Conservation (phyloP, 2,113 vertebrate genomes). For the Rana temporaria region DNA sequence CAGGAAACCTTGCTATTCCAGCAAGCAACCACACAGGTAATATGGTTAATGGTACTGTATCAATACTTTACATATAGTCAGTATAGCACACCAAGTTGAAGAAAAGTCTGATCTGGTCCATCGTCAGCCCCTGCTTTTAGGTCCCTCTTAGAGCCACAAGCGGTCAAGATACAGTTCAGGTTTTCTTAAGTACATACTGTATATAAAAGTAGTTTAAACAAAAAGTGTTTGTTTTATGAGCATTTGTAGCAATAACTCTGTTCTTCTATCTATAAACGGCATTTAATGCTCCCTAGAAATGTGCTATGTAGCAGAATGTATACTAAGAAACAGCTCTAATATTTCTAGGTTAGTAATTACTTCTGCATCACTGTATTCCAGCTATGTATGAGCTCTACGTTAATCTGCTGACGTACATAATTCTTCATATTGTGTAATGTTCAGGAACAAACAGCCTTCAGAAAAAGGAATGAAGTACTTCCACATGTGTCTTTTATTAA, state of each 20-base stretch:
- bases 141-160: no score
- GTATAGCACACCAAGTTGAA: no score
- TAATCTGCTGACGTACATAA: constrained; percentile 8
- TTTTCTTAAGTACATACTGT: no score
- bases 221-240: no score
- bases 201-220: no score
- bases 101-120: no score
- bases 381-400: not conserved
- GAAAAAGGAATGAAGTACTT: not conserved
- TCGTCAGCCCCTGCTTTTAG: no score
- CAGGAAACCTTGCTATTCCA: no score
- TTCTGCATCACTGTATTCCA: not conserved
- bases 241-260: not conserved
- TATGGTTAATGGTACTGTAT: no score
- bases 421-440: not conserved
- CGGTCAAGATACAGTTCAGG: no score
- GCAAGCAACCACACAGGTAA: no score
- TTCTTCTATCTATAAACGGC: not conserved
- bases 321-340: not conserved
- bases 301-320: not conserved
- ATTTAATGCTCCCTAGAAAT: not conserved
- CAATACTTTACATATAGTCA: no score
- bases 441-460: not conserved
- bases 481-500: constrained; percentile 6
- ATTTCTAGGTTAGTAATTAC: constrained; percentile 6